Conservation (phyloP, 2,888 invertebrate species). For the Tanytarsus gracilentus region DNA sequence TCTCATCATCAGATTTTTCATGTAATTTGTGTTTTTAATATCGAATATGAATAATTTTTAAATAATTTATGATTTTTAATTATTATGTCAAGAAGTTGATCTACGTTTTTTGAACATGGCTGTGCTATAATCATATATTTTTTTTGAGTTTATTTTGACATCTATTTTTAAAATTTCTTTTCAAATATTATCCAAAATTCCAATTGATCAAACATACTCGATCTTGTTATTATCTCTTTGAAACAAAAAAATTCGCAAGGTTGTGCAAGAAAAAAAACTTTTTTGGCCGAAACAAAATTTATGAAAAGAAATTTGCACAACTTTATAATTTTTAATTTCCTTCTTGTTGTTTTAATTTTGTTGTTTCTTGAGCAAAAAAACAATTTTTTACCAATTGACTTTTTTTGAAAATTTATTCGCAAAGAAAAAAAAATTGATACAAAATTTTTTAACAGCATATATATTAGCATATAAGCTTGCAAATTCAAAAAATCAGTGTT, state of each 20-base stretch:
- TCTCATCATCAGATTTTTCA: constrained; percentile 80
- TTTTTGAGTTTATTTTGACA: constrained; percentile 25
- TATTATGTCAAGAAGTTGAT: constrained; percentile 80
- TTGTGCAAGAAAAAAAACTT: background rate
- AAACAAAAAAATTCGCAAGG: background rate
- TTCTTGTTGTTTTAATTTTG: constrained; percentile 25
- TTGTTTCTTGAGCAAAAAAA: constrained; percentile 9
- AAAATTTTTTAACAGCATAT: constrained; percentile 13
- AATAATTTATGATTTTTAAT: constrained; percentile 32
- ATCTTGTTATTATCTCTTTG: too few species aligned
- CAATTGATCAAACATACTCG: constrained; percentile 2
- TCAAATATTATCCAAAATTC: background rate
- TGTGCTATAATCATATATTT: constrained; percentile 46
- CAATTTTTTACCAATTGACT: background rate
- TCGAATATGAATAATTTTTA: constrained; percentile 28
- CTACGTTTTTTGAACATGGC: constrained; percentile 87
- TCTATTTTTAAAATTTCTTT: constrained; percentile 30
- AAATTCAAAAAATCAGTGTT: background rate
- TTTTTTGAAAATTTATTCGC: background rate
- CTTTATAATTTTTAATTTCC: background rate
- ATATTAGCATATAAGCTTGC: constrained; percentile 23
- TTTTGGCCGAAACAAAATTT: background rate
- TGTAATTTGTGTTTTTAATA: constrained; percentile 26
- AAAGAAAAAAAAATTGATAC: background rate
- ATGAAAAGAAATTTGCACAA: constrained; percentile 22